These are phyloP conservation scores for Steatocranus sp. DNA, from an alignment of 2,797 vertebrate species.

Conservation along the genomic window DNA sequence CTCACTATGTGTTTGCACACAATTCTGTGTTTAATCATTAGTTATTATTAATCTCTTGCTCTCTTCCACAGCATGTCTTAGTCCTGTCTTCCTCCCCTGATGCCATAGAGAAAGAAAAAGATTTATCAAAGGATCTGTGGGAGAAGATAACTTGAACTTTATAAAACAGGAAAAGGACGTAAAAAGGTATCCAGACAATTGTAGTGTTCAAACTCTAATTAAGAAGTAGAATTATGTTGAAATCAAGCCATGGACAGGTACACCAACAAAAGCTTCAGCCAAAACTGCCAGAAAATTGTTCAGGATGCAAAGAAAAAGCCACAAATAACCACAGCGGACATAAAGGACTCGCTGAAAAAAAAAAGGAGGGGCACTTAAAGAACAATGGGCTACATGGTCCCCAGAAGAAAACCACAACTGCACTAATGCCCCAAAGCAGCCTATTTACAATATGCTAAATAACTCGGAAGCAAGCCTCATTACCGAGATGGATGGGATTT, in stretches of 20 bases:
- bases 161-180: rapidly evolving
- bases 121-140: background rate
- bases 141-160: background rate
- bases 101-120: background rate
- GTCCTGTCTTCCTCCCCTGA: background rate
- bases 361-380: background rate
- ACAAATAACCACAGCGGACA: background rate
- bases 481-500: background rate
- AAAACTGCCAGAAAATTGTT: background rate
- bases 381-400: background rate
- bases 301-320: background rate
- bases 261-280: background rate
- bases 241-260: rapidly evolving
- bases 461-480: background rate
- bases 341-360: background rate
- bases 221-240: background rate
- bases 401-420: background rate
- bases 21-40: background rate
- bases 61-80: background rate
- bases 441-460: background rate
- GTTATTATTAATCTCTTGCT: background rate
- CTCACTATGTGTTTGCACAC: background rate
- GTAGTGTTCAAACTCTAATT: background rate
- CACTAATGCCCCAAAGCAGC: background rate
- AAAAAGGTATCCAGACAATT: background rate